phyloP scores from a whole-genome alignment of 2,797 vertebrate species.

The Pangasius larnaudii region DNA sequence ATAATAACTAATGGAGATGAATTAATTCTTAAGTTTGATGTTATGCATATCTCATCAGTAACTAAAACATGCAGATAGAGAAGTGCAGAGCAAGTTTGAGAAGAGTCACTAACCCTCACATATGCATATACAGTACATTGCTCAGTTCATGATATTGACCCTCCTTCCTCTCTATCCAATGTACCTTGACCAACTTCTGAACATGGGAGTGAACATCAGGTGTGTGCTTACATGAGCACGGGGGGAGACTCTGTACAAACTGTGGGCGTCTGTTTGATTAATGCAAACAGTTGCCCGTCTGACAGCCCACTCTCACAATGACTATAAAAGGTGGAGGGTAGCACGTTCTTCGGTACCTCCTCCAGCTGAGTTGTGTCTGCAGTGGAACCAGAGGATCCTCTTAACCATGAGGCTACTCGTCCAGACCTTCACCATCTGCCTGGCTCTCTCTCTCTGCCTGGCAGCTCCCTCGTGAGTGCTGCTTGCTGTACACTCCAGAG shows the following conservation, averaged over 20 bases:
- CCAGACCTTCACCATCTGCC: conserved; percentile 60
- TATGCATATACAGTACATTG: neutral
- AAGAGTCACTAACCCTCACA: neutral
- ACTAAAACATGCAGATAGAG: neutral
- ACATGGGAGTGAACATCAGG: conserved; percentile 11
- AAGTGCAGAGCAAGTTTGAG: neutral
- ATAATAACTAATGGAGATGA: neutral
- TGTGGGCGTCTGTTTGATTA: conserved; percentile 28
- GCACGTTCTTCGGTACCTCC: conserved; percentile 30
- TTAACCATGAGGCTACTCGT: conserved; percentile 69
- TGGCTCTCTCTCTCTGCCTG: conserved; percentile 61
- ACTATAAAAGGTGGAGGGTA: conserved; percentile 46
- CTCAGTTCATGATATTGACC: neutral
- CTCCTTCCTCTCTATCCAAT: neutral
- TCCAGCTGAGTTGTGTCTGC: conserved; percentile 48
- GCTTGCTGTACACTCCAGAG: neutral
- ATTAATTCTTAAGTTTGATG: neutral
- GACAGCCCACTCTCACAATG: conserved; percentile 20
- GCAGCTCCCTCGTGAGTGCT: conserved; percentile 63
- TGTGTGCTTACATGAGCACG: conserved; percentile 22
- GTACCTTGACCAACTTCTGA: conserved; percentile 50
- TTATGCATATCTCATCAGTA: neutral
- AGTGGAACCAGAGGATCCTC: conserved; percentile 51
- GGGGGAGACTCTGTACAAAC: conserved; percentile 32
- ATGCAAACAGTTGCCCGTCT: conserved; percentile 12